Base-by-base conservation (phyloP, 2,113 vertebrate genomes). In the Mormyrus lacerda region DNA sequence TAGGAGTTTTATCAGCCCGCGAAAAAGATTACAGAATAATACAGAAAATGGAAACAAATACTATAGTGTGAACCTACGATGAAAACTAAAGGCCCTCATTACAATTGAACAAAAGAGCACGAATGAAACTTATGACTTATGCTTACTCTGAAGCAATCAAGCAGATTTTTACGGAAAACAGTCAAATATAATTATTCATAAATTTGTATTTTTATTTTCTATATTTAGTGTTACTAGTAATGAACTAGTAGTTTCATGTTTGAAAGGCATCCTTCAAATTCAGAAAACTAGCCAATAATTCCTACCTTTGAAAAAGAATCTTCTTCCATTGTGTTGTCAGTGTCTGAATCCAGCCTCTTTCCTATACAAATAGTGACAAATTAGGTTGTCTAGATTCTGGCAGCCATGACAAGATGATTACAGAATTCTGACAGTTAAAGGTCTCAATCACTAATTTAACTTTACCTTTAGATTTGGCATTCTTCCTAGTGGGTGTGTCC, bases 401-500 rank as follows among this genome's bases (percentile, higher is more conserved):
- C 44, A 44, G 15, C 61, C 21, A 58, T 21, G 47, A 61, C 11
- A 24, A 39, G 42, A 17, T 39, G 7, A 42, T 84, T 55, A 55
- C 47, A 82, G 50, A 3, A 76, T 51, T 53, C 24, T 50, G 61
- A 88, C 35, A 84, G 53, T 89, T 50, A 73, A 55, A 86, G 87
- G 19, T 76, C 0, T 39, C 31, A 13, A 13, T n/a, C 87, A 87
- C 48, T 21, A 21, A 9, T 17, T 58, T 1, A 61, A 42, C 10
- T 21, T 92, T 93, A 99, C 98, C 98, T 98, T 98, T 99, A 88
- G 94, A 92, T 97, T 99, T 99, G 86, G 95, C 89, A 91, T 95
- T 93, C 93, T 98, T 99, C 93, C 97, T 97, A 90, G 95, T 95
- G 90, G 96, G 92, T 45, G 96, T 92, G 90, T 99, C 98, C 90